These are phyloP conservation scores for Pegoplata infirma DNA, from an alignment of 2,888 invertebrate species.

Conservation along the genomic window DNA sequence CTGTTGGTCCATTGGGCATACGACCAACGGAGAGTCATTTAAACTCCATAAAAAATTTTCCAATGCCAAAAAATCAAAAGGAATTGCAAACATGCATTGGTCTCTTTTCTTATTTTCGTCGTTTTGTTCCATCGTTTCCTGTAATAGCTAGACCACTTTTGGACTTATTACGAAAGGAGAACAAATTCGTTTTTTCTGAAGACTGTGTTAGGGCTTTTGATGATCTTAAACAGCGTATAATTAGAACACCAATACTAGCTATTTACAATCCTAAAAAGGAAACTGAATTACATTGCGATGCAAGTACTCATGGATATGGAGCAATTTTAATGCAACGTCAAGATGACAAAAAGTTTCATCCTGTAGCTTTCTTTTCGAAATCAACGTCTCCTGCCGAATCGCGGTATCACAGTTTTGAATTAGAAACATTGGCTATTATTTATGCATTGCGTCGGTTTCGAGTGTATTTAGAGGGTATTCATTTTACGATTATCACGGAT, in stretches of 20 bases:
- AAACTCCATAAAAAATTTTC: too few relatives aligned
- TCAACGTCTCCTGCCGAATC: constrained; percentile 64
- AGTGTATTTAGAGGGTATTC: too few relatives aligned
- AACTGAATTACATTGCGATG: constrained; percentile 71
- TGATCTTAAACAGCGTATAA: not conserved
- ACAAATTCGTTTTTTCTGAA: not conserved
- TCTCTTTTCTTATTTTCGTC: not conserved
- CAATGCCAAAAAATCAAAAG: not conserved
- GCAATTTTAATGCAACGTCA: too few relatives aligned
- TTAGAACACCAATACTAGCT: too few relatives aligned
- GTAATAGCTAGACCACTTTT: constrained; percentile 19
- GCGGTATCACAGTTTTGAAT: constrained; percentile 69
- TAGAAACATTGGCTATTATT: constrained; percentile 68
- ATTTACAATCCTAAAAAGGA: constrained; percentile 1
- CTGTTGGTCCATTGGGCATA: constrained; percentile 5
- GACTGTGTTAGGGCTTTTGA: not conserved
- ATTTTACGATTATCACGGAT: too few relatives aligned
- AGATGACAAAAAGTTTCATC: constrained; percentile 66
- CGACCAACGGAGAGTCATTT: too few relatives aligned
- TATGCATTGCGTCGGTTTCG: too few relatives aligned
- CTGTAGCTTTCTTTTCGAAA: constrained; percentile 70
- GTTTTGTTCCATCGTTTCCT: constrained; percentile 19
- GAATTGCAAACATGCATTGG: not conserved
- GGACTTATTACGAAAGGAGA: constrained; percentile 9
- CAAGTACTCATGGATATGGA: constrained; percentile 66